These are phyloP conservation scores for Cephus rjabovi DNA, from an alignment of 2,888 invertebrate species.

Conservation along the genomic window DNA sequence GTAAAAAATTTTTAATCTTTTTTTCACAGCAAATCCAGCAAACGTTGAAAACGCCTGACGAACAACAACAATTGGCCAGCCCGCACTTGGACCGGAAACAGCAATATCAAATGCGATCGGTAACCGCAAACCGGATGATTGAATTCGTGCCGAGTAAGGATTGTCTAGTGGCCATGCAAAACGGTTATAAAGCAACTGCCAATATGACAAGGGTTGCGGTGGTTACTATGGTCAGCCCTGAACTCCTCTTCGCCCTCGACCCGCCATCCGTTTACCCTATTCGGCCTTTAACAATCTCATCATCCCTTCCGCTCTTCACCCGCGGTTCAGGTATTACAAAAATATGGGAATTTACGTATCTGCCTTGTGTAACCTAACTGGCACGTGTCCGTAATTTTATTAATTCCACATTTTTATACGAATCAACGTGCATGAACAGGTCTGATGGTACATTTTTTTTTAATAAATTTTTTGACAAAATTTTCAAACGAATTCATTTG, in stretches of 20 bases:
- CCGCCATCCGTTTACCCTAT: background rate
- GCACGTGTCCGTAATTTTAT: background rate
- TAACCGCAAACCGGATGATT: background rate
- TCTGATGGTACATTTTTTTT: background rate
- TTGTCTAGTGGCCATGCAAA: background rate
- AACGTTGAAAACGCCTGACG: background rate
- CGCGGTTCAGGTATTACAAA: background rate
- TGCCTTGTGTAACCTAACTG: too few relatives aligned
- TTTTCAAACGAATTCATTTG: background rate
- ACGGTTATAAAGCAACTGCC: background rate
- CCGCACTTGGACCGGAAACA: background rate
- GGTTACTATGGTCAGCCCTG: background rate
- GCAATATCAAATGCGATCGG: background rate
- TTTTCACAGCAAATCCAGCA: background rate
- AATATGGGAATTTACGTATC: background rate
- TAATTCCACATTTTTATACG: background rate
- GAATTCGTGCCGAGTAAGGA: background rate
- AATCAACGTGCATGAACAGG: background rate
- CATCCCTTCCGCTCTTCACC: background rate
- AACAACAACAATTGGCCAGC: background rate
- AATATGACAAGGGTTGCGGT: background rate
- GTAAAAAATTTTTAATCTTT: too few relatives aligned
- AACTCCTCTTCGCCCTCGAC: background rate
- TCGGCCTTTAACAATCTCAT: background rate
- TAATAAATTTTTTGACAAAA: background rate